Base-by-base conservation (phyloP, 2,888 invertebrate species). In the Drosophila niveifrons region DNA sequence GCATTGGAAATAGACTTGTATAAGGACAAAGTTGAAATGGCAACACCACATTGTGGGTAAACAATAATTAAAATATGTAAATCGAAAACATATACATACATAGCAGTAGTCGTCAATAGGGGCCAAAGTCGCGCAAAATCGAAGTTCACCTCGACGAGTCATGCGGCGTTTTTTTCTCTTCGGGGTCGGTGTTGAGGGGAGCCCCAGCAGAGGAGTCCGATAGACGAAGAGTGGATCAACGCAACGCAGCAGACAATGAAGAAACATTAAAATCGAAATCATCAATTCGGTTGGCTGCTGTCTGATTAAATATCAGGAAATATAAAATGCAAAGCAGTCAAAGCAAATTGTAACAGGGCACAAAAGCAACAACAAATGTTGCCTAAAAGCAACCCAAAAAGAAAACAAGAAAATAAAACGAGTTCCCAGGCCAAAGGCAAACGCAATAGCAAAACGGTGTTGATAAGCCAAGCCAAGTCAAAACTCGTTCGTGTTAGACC, bases 281-380 rank as follows among this genome's bases (percentile, higher is more conserved):
- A 58, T 28, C 63, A 61, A 66, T 61, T 62, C 64, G 47, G 36
- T 56, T 61, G 34, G 44, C 44, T 64, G 63, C 46, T 62, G 36
- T 51, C 70, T 86, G 87, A 82, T 85, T 85, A 75, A 80, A 77
- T 64, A 87, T 75, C 88, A 82, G 85, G 85, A 86, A 86, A 79
- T 79, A 85, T 57, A 85, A 85, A 85, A 85, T 85, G 85, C 85
- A 69, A 86, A 85, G 51, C 69, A 87, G 79, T 53, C 50, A 68
- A 68, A 71, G 58, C 80, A 82, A 85, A 85, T 79, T 84, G 82
- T 84, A 82, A 82, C 82, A 82, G 75, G 65, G 79, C 64, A 70
- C 71, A 62, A 29, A 15, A 41, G 64, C 51, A 52, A 57, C 66
- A 47, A 17, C n/a, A 15, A 23, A 1, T 23, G 23, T 50, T n/a